A percentile compares a stretch with the other conserved stretches of the same genome.
Evolutionary conservation across 2,888 invertebrate species (phyloP).

Genomic region (Habrosyne pyritoides): DNA sequence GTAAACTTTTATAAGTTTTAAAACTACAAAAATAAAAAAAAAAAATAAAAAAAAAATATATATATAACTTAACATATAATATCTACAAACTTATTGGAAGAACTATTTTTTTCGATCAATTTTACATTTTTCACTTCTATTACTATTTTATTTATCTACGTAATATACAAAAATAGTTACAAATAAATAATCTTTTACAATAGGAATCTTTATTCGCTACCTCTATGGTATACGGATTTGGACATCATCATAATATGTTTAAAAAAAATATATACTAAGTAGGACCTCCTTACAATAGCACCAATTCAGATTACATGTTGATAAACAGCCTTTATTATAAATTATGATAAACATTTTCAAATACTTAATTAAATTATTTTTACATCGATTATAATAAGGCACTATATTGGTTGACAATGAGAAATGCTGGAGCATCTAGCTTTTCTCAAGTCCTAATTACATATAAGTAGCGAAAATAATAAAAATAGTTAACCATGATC

Average conservation of each 20-base stretch:
- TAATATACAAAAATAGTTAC: conserved; percentile 79
- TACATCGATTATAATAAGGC: background rate
- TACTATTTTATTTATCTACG: conserved; percentile 53
- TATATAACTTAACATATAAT: conserved; percentile 57
- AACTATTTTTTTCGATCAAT: conserved; percentile 53
- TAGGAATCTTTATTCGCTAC: conserved; percentile 65
- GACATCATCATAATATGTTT: conserved; percentile 35
- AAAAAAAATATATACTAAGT: conserved; percentile 26
- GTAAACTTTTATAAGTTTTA: conserved; percentile 39
- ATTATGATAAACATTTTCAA: conserved; percentile 27
- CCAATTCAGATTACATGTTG: conserved; percentile 43
- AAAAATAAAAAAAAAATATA: no score
- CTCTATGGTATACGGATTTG: conserved; percentile 51
- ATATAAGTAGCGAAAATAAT: conserved; percentile 4
- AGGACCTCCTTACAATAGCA: conserved; percentile 58
- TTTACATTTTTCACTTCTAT: conserved; percentile 37
- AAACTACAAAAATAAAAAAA: conserved; percentile 46
- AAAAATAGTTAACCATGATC: background rate
- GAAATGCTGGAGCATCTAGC: background rate
- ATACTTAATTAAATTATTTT: conserved; percentile 18
- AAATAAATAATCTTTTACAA: conserved; percentile 78
- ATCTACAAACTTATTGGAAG: conserved; percentile 79
- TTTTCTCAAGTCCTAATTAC: background rate
- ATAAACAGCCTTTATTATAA: conserved; percentile 34
- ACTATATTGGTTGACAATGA: background rate